Base-by-base conservation (phyloP, 1,140 invertebrate genomes). In the Microplitis demolitor region DNA sequence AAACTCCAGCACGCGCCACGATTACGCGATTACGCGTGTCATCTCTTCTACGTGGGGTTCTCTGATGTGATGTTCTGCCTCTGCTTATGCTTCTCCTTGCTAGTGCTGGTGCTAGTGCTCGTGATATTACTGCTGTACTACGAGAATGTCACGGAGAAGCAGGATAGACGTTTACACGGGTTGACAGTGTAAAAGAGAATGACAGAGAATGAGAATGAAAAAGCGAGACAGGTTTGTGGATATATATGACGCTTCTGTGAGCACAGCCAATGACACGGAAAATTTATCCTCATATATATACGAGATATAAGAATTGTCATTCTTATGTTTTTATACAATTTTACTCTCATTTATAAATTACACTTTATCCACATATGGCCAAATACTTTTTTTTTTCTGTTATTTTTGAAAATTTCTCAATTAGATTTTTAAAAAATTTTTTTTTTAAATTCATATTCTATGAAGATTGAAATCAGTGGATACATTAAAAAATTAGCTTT, bases 11-110 rank as follows among this genome's bases (percentile, higher is more conserved):
- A 87, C 86, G 85, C 85, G 85, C 84, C 82, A 82, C 83, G 85
- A 87, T 87, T 87, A 87, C 83, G 84, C 84, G 86, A 87, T 87
- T 87, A 87, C 85, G 85, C 84, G 85, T 86, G 84, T 87, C 83
- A 85, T 83, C 80, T 83, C 79, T 78, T 76, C 58, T 76, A 67
- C 66, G 45, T 56, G 64, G 69, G 63, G 54, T 53, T 66, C 62
- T 39, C 53, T 50, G 33, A 11, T 72, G 67, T 31, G 39, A 45
- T 45, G 39, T 5, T 45, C 39, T 45, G 39, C 39, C 39, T 45
- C 39, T 45, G 6, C 39, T 45, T 45, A 6, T 45, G 8, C 5
- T 45, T 11, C 39, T 45, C 6, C 11, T 45, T 63, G 24, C 60
- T 61, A 11, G 35, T 39, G 64, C 64, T 51, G 16, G 33, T 56